Percentiles rank a stretch among this genome's conserved stretches.
Conservation (phyloP, 1,140 invertebrate species). For the Agrilus planipennis region DNA sequence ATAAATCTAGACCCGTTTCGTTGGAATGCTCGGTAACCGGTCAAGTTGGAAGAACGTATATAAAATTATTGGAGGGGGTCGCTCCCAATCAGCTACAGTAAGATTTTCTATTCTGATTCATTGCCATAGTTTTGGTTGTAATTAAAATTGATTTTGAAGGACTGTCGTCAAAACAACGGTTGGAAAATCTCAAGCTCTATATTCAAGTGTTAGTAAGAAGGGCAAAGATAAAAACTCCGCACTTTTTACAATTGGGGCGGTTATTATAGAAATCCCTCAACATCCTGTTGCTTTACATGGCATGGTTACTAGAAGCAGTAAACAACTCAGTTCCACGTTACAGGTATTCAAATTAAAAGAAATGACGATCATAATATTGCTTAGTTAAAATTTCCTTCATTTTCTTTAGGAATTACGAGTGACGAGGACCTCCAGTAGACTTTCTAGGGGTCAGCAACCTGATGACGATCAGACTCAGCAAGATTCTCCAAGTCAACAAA, state of each 20-base stretch:
- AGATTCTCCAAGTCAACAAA: conserved; percentile 29
- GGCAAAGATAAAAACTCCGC: conserved; percentile 80
- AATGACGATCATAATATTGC: not conserved
- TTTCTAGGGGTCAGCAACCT: conserved; percentile 44
- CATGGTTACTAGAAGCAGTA: conserved; percentile 91
- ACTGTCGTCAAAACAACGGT: conserved; percentile 90
- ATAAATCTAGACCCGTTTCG: conserved; percentile 55
- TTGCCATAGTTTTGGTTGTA: conserved; percentile 8
- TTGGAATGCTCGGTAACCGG: conserved; percentile 82
- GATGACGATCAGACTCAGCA: conserved; percentile 50
- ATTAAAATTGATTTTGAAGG: conserved; percentile 34
- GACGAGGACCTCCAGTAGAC: conserved; percentile 60
- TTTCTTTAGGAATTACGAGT: conserved; percentile 55
- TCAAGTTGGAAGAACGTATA: conserved; percentile 83
- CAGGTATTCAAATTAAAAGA: conserved; percentile 40
- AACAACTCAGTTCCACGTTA: conserved; percentile 83
- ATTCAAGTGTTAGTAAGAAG: conserved; percentile 65
- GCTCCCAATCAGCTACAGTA: conserved; percentile 74
- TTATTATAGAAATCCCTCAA: conserved; percentile 90
- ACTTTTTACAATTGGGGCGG: conserved; percentile 73
- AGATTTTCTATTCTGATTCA: conserved; percentile 30
- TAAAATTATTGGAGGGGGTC: conserved; percentile 80
- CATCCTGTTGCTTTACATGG: conserved; percentile 92
- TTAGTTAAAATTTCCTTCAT: not conserved
- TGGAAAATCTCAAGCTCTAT: conserved; percentile 80